Percentiles rank a stretch among this genome's conserved stretches.
Conservation (phyloP, 1,140 invertebrate species). For the Drosophila bifasciata region DNA sequence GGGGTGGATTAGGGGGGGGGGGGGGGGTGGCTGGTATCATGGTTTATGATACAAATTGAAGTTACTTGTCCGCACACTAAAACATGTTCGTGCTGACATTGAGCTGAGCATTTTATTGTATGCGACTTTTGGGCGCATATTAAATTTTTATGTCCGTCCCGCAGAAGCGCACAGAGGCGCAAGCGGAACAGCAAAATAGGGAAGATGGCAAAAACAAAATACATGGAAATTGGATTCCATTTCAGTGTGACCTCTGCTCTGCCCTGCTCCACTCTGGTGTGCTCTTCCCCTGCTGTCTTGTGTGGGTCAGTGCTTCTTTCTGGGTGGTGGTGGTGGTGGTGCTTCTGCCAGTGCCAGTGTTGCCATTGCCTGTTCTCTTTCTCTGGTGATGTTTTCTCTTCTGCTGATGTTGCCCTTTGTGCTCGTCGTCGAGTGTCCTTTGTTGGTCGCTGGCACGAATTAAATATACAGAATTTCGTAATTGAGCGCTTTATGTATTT, state of each 20-base stretch:
- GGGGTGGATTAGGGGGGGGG: background rate
- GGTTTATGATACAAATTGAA: constrained; percentile 62
- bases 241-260: constrained; percentile 38
- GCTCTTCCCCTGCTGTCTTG: too few species aligned
- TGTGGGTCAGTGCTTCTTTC: constrained; percentile 5
- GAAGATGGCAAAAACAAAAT: constrained; percentile 2
- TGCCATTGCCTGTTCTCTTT: constrained; percentile 16
- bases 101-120: constrained; percentile 59
- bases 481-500: constrained; percentile 75
- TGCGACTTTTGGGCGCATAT: constrained; percentile 66
- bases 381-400: constrained; percentile 1
- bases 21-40: constrained; percentile 12
- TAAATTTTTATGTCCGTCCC: constrained; percentile 69
- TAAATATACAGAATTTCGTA: constrained; percentile 75
- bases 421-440: too few species aligned
- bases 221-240: constrained; percentile 71
- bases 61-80: constrained; percentile 38
- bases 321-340: too few species aligned
- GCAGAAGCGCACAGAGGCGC: constrained; percentile 26
- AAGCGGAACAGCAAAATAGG: constrained; percentile 21
- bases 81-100: constrained; percentile 1
- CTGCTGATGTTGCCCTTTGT: background rate
- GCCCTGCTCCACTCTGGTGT: background rate
- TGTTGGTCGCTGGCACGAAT: constrained; percentile 33
- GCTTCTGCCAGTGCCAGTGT: too few species aligned